Percentiles rank a stretch among this genome's conserved stretches.
These are phyloP conservation scores for Accipiter virgatus DNA, from an alignment of 2,113 vertebrate genomes.

Conservation along the genomic window DNA sequence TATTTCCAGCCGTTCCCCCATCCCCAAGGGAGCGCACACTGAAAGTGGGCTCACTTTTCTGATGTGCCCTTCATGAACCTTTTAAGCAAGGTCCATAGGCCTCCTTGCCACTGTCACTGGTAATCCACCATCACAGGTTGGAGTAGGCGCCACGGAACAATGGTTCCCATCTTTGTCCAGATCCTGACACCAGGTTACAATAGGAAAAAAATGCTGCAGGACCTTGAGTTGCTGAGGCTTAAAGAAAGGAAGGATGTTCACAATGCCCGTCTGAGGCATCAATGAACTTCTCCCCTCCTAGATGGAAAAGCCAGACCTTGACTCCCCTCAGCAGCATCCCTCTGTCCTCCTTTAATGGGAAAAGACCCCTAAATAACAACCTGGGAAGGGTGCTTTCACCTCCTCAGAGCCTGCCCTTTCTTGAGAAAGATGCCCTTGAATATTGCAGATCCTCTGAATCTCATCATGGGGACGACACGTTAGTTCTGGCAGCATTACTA, in stretches of 20 bases:
- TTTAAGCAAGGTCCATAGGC: neutral
- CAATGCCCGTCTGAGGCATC: neutral
- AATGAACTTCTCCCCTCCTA: neutral
- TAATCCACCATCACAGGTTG: neutral
- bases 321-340: neutral
- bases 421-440: neutral
- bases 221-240: neutral
- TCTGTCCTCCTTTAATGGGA: neutral
- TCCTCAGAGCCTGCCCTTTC: neutral
- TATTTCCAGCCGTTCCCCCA: neutral
- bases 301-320: neutral
- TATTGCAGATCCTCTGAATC: neutral
- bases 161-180: neutral
- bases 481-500: neutral
- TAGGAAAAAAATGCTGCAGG: neutral
- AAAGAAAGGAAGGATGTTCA: conserved; percentile 24
- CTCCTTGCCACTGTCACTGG: neutral
- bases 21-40: accelerated
- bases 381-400: neutral
- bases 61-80: neutral
- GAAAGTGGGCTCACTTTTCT: neutral
- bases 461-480: neutral
- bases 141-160: neutral
- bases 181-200: neutral
- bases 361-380: neutral